Evolutionary conservation across 2,888 invertebrate species (phyloP), one percentile per base, ranked within the genome.

Genomic region (Chrysopilus asiliformis): DNA sequence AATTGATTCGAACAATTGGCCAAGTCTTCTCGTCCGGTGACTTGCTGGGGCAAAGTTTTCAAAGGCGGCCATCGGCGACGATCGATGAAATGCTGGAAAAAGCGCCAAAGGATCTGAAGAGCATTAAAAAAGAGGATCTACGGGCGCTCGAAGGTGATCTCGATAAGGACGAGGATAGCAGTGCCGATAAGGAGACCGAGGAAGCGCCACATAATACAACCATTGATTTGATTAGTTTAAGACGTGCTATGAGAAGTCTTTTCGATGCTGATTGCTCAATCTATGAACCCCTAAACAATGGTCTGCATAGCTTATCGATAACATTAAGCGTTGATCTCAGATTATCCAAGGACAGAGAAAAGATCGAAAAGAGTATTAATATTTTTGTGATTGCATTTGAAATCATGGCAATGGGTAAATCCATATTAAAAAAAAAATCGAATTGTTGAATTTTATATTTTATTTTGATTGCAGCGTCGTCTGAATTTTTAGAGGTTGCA

Each of bases 81-180:
- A 53, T 69, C 10, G 65, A 68, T 40, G 70, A 68, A 24, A 58
- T 71, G 43, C 60, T 71, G 14, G 65, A 69, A 29, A 66, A 68
- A 49, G 67, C 71, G 9, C 65, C 67, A n/a, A 65, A 52, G 47
- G 67, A 70, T 44, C 58, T 74, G 2, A 64, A 64, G 28, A 67
- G 67, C 44, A 54, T 74, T 41, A 76, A 74, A 49, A 82, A 82
- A 54, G 81, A 83, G 60, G 76, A 79, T 44, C 68, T 78, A n/a
- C 65, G 79, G 35, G 70, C 75, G 6, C 60, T 80, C 39, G 80
- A 81, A 56, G 77, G 75, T 34, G 89, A 90, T 56, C 73, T 77
- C 45, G 90, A 91, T 49, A 90, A 90, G 63, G 90, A 90, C 54
- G 78, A 81, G 50, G 89, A 90, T 52, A 76, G 81, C 50, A 70